Evolutionary conservation across 2,113 vertebrate species (phyloP).

Genomic region (Leptosomus discolor): DNA sequence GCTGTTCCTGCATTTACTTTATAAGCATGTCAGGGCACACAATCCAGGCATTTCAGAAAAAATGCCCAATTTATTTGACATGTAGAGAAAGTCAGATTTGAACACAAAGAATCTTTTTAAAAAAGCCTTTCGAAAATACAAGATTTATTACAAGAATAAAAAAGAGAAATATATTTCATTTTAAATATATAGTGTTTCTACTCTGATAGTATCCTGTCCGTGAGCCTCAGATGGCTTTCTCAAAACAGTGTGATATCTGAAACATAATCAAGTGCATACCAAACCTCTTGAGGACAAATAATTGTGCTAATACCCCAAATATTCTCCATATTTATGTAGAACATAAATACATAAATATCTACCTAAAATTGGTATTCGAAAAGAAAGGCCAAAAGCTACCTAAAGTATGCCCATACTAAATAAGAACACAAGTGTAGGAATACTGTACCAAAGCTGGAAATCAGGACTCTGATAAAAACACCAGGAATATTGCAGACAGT

Average conservation of each 20-base stretch:
- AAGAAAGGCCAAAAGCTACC: neutral
- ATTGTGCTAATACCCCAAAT: neutral
- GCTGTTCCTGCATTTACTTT: constrained; percentile 49
- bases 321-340: neutral
- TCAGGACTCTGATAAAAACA: neutral
- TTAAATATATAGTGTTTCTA: neutral
- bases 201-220: neutral
- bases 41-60: constrained; percentile 44
- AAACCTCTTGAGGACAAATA: constrained; percentile 8
- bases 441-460: neutral
- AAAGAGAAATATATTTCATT: neutral
- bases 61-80: constrained; percentile 13
- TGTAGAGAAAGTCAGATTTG: constrained; percentile 8
- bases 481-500: neutral
- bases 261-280: neutral
- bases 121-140: neutral
- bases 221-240: neutral
- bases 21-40: constrained; percentile 53
- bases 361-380: neutral
- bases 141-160: constrained; percentile 7
- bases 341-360: neutral
- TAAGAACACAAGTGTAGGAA: neutral
- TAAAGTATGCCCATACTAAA: neutral
- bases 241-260: constrained; percentile 8
- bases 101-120: neutral